Conservation (phyloP, 1,140 invertebrate genomes). For the Subanguina moxae region DNA sequence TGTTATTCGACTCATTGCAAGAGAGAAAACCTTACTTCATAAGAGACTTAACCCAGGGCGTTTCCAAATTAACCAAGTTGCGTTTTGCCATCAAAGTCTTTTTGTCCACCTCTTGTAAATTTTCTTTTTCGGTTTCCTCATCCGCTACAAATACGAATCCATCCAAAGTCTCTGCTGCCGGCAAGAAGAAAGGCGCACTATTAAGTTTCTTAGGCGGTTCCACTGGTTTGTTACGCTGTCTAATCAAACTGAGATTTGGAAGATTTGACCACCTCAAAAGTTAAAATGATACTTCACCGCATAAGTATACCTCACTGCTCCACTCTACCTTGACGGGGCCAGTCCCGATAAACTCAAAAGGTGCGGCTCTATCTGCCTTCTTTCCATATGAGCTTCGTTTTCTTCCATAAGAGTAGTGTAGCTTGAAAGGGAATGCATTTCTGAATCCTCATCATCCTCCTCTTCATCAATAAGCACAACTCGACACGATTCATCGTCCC, state of each 20-base stretch:
- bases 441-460: conserved; percentile 44
- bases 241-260: conserved; percentile 81
- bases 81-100: conserved; percentile 34
- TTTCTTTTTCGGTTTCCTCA: neutral
- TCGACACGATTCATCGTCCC: conserved; percentile 26
- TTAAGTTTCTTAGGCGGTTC: conserved; percentile 74
- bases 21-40: conserved; percentile 25
- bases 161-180: conserved; percentile 77
- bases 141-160: conserved; percentile 59
- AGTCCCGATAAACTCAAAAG: conserved; percentile 11
- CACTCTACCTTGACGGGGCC: conserved; percentile 61
- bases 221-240: conserved; percentile 81
- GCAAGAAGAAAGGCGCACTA: conserved; percentile 87
- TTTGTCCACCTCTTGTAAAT: conserved; percentile 9
- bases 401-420: neutral
- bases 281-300: neutral
- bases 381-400: neutral
- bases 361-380: neutral
- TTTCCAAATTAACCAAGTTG: conserved; percentile 37
- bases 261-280: conserved; percentile 69
- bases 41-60: conserved; percentile 22
- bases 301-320: too few relatives aligned
- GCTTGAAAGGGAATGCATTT: neutral
- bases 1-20: too few relatives aligned
- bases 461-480: conserved; percentile 53